Evolutionary conservation across 2,888 invertebrate species (phyloP), one percentile per base, ranked within the genome.

Genomic region (Drosophila lacicola): DNA sequence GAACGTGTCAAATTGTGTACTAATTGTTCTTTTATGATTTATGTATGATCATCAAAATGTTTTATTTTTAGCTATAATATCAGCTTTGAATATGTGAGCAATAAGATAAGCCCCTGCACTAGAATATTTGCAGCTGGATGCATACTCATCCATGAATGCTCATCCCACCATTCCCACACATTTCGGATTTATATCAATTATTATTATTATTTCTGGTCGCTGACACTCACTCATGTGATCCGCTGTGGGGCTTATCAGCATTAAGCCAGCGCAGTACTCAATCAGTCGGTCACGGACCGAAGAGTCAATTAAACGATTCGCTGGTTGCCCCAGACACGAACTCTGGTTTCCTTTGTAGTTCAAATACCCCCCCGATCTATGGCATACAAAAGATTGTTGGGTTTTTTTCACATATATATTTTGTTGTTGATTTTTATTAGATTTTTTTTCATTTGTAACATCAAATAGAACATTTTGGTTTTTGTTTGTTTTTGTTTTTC

Each of bases 401-500:
- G 19, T 47, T 9, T 39, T 68, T 61, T 73, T 61, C 60, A 57
- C 53, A 54, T 62, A 56, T 64, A 33, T 50, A 60, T 60, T 66
- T 69, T 82, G 56, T n/a, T n/a, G 62, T 62, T 58, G 51, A 50
- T 46, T 29, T 54, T 76, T 78, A 57, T 74, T 69, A 49, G 58
- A 71, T 82, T 86, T 88, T 85, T 47, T 85, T 47, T 89, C 78
- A 70, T 85, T 89, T 89, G 54, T 79, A 84, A 84, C 83, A 84
- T 88, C 83, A 90, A 90, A 86, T 84, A 82, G 88, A 90, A 90
- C 87, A 90, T 80, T 83, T 75, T 61, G 14, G 4, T 50, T 42
- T 58, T 47, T 57, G 49, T 25, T n/a, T n/a, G n/a, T n/a, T 17
- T 63, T 36, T 50, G 19, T 63, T 57, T 55, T 56, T 37, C 39